A percentile compares a stretch with the other conserved stretches of the same genome.
These are phyloP conservation scores for Mystacides longicornis DNA, from an alignment of 2,888 invertebrate species.

Conservation along the genomic window DNA sequence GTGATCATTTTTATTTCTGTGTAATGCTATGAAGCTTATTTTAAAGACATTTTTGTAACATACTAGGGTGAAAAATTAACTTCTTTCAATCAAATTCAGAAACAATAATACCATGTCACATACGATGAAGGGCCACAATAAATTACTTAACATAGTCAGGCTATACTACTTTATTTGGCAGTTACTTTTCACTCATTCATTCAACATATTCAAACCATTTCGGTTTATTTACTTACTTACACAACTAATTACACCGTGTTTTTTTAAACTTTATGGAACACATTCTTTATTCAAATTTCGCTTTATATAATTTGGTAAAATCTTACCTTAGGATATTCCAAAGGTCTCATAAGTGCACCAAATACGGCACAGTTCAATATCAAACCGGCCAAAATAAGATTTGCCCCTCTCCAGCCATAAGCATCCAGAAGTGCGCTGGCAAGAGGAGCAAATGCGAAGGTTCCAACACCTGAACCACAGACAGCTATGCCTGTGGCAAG, in stretches of 20 bases:
- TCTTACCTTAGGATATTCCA: constrained; percentile 63
- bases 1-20: no score
- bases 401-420: constrained; percentile 85
- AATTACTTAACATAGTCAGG: no score
- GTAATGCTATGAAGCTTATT: no score
- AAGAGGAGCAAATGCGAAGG: constrained; percentile 90
- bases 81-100: no score
- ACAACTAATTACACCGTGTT: neutral
- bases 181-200: no score
- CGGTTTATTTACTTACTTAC: neutral
- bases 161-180: no score
- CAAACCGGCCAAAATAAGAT: constrained; percentile 85
- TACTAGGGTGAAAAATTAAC: no score
- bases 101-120: no score
- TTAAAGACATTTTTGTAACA: no score
- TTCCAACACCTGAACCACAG: constrained; percentile 90
- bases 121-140: no score
- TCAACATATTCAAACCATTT: neutral
- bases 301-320: neutral
- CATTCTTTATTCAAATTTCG: neutral
- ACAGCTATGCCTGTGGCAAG: constrained; percentile 93
- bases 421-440: constrained; percentile 69
- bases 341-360: constrained; percentile 74
- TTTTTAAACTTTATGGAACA: neutral
- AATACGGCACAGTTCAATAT: constrained; percentile 88